Evolutionary conservation across 35 echinoderm and acorn worm species (phyloP).

Genomic region (Chiridota heheva): DNA sequence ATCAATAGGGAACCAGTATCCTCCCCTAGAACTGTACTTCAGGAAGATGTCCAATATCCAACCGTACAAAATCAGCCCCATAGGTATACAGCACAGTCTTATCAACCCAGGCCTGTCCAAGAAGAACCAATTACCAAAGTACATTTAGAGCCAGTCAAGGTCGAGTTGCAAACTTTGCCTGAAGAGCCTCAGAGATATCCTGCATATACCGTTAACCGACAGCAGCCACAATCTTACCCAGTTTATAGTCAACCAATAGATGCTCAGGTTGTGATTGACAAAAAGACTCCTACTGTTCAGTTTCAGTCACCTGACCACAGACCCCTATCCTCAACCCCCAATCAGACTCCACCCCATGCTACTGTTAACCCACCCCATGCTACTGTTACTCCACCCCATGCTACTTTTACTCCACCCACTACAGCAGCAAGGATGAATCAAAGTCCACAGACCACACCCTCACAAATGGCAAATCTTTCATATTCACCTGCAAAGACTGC

Average conservation of each 20-base stretch:
- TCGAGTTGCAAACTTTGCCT: slow-evolving; percentile 18
- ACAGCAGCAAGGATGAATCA: neutral
- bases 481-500: too few relatives aligned
- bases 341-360: slow-evolving; percentile 1
- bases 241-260: neutral
- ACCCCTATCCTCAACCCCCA: neutral
- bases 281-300: neutral
- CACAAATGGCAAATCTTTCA: too few relatives aligned
- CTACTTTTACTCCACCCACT: slow-evolving; percentile 7
- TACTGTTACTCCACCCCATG: neutral
- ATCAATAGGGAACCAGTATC: too few relatives aligned
- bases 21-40: too few relatives aligned
- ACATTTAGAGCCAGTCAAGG: slow-evolving; percentile 19
- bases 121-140: slow-evolving; percentile 36
- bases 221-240: neutral
- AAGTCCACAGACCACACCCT: too few relatives aligned
- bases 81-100: too few relatives aligned
- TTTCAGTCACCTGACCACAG: neutral
- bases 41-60: too few relatives aligned
- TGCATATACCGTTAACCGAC: too few relatives aligned
- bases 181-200: too few relatives aligned
- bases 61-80: too few relatives aligned
- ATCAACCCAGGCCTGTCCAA: slow-evolving; percentile 6
- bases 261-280: slow-evolving; percentile 52
- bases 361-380: neutral